These are phyloP conservation scores for Stichodactyla helianthus DNA, from an alignment of 64 coral and sea anemone species.

Conservation along the genomic window DNA sequence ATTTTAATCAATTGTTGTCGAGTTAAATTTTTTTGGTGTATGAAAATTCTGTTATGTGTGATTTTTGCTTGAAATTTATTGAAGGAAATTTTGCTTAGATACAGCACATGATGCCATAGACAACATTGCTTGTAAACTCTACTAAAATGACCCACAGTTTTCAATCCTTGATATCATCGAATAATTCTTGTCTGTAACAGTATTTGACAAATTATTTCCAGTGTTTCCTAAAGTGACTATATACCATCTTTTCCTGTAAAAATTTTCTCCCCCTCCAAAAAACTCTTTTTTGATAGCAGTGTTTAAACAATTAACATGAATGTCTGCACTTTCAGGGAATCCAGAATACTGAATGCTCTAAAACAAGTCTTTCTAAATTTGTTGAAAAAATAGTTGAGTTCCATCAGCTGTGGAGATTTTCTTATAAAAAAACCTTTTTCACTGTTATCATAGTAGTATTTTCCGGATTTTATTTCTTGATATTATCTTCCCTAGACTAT, in stretches of 20 bases:
- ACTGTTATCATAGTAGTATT: constrained; percentile 6
- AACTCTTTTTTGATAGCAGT: not conserved
- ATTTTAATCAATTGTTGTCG: constrained; percentile 2
- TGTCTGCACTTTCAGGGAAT: not conserved
- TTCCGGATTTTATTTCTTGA: constrained; percentile 21
- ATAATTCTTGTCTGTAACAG: not conserved
- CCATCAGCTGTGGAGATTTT: not conserved
- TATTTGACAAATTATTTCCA: not conserved
- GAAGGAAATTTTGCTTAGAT: not conserved
- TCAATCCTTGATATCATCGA: not conserved
- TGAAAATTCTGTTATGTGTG: not conserved
- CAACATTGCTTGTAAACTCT: not conserved
- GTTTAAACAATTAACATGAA: not conserved
- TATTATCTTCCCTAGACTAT: constrained; percentile 2
- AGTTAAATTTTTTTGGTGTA: not conserved
- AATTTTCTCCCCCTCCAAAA: not conserved
- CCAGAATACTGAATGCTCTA: not conserved
- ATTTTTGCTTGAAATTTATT: constrained; percentile 8
- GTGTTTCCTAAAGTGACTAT: not conserved
- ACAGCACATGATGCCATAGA: not conserved
- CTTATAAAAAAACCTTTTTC: not conserved
- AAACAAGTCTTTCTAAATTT: not conserved
- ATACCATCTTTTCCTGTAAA: not conserved
- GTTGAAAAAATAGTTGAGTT: not conserved
- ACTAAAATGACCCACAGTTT: not conserved